Conservation (phyloP, 2,113 vertebrate genomes). For the Atherinomorus stipes region DNA sequence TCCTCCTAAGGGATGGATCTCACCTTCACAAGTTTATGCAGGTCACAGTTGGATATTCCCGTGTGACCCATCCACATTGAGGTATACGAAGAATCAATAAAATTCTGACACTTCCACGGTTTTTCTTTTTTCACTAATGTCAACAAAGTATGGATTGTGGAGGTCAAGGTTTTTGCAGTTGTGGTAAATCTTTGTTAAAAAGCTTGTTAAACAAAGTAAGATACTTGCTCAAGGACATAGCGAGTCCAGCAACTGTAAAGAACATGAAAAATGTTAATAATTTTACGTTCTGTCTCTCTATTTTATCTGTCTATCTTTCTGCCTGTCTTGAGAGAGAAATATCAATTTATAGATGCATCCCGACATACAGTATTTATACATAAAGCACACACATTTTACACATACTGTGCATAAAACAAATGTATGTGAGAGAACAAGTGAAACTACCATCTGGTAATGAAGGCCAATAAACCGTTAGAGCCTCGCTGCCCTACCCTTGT, state of each 20-base stretch:
- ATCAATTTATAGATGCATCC: too few species aligned
- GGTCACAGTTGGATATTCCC: slow-evolving; percentile 25
- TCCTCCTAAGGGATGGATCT: slow-evolving; percentile 57
- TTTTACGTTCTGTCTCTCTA: not conserved
- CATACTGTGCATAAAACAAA: slow-evolving; percentile 8
- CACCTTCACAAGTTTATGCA: slow-evolving; percentile 40
- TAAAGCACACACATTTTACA: too few species aligned
- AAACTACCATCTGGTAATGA: slow-evolving; percentile 76
- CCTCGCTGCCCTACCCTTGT: slow-evolving; percentile 61
- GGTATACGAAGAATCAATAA: slow-evolving; percentile 50
- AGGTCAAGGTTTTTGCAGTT: slow-evolving; percentile 25
- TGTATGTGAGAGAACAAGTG: slow-evolving; percentile 34
- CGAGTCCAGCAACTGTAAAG: slow-evolving; percentile 44
- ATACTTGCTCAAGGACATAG: slow-evolving; percentile 3
- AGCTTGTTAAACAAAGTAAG: slow-evolving; percentile 13
- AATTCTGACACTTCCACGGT: slow-evolving; percentile 15
- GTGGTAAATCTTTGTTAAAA: slow-evolving; percentile 30
- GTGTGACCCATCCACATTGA: slow-evolving; percentile 24
- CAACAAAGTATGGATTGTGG: slow-evolving; percentile 16
- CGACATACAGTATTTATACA: too few species aligned
- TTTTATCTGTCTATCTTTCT: too few species aligned
- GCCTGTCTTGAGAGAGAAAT: too few species aligned
- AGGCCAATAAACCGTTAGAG: slow-evolving; percentile 67
- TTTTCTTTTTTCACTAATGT: slow-evolving; percentile 25
- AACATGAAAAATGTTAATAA: slow-evolving; percentile 23